Percentiles rank a stretch among this genome's conserved stretches.
Conservation (phyloP, 1,140 invertebrate species). For the Sinella curviseta region DNA sequence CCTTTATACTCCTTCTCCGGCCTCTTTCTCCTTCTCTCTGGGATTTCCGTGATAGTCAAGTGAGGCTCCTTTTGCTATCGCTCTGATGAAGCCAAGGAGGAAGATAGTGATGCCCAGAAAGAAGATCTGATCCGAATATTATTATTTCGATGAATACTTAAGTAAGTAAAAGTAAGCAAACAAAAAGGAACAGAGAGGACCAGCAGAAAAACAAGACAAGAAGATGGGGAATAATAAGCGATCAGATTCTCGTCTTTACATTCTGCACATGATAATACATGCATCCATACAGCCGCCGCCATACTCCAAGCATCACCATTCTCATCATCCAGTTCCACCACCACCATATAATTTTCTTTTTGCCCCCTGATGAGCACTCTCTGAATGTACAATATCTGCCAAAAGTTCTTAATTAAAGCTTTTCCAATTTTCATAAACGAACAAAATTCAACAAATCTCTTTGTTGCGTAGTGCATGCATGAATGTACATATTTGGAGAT, state of each 20-base stretch:
- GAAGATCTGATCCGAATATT: constrained; percentile 40
- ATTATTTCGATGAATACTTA: not conserved
- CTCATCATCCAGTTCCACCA: not conserved
- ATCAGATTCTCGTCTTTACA: not conserved
- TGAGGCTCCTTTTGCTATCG: not conserved
- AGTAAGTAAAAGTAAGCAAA: not conserved
- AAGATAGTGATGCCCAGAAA: not conserved
- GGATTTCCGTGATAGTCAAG: not conserved
- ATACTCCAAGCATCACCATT: constrained; percentile 25
- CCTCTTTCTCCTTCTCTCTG: not conserved
- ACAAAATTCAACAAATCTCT: not conserved
- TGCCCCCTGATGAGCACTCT: constrained; percentile 47
- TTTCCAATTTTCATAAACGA: constrained; percentile 40
- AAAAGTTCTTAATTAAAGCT: constrained; percentile 49
- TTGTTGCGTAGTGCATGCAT: not conserved
- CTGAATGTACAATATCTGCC: constrained; percentile 43
- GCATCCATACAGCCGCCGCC: constrained; percentile 20
- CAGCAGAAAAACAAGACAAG: not conserved
- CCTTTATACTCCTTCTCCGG: not conserved
- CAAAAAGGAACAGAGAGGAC: not conserved
- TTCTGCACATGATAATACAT: too few species aligned
- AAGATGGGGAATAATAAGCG: not conserved
- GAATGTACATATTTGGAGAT: not conserved
- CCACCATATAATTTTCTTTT: not conserved
- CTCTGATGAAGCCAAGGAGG: not conserved